Evolutionary conservation across 2,888 invertebrate genomes (phyloP).

Genomic region (Mesorhabditis sp.): DNA sequence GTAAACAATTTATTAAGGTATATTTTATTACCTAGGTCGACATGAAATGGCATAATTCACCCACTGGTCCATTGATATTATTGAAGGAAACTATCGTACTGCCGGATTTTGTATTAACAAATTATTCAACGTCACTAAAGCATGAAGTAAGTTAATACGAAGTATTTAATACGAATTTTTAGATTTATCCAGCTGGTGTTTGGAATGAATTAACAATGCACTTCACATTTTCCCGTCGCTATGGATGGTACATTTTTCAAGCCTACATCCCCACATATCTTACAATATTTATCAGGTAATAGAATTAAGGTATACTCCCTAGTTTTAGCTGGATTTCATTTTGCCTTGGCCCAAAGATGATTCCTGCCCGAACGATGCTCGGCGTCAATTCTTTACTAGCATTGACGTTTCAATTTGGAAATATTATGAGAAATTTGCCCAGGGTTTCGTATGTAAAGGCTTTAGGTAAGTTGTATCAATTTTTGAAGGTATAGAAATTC

Average conservation of each 20-base stretch:
- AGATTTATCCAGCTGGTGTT: constrained; percentile 53
- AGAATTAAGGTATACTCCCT: not conserved
- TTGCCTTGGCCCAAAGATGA: constrained; percentile 48
- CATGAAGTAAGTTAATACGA: constrained; percentile 27
- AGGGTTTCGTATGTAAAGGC: constrained; percentile 46
- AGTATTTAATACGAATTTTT: constrained; percentile 7
- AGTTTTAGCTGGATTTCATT: constrained; percentile 48
- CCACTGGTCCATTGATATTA: constrained; percentile 38
- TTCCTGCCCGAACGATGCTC: constrained; percentile 54
- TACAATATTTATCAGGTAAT: constrained; percentile 55
- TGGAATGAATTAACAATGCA: constrained; percentile 57
- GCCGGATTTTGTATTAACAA: constrained; percentile 52
- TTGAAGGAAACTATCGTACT: constrained; percentile 53
- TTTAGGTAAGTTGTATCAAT: constrained; percentile 21
- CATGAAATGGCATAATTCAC: constrained; percentile 52
- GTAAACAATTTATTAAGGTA: constrained; percentile 13
- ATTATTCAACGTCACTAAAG: constrained; percentile 44
- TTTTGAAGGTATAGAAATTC: not conserved
- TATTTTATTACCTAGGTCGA: constrained; percentile 31
- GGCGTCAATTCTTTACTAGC: constrained; percentile 53
- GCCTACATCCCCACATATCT: constrained; percentile 58
- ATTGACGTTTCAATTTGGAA: constrained; percentile 50
- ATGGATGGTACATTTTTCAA: constrained; percentile 57
- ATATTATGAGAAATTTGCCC: constrained; percentile 55
- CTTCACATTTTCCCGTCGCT: constrained; percentile 52